Evolutionary conservation across 2,797 vertebrate species (phyloP).

Genomic region (Leuciscus waleckii): DNA sequence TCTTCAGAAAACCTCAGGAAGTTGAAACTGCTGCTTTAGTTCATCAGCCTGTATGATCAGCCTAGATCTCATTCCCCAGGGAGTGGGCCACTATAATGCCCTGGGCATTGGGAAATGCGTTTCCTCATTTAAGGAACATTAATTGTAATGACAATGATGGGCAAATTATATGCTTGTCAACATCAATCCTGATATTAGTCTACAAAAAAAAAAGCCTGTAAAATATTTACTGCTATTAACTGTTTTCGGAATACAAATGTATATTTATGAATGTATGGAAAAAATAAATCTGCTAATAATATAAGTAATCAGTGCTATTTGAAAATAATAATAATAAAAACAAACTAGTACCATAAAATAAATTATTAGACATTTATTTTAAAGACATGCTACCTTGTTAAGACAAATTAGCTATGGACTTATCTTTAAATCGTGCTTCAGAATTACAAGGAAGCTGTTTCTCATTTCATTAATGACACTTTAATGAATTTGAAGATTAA

Average conservation of each 20-base stretch:
- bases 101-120: slow-evolving; percentile 34
- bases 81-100: neutral
- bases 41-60: slow-evolving; percentile 41
- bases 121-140: slow-evolving; percentile 53
- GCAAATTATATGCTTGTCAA: slow-evolving; percentile 43
- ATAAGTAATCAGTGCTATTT: neutral
- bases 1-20: slow-evolving; percentile 13
- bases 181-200: slow-evolving; percentile 30
- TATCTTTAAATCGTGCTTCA: neutral
- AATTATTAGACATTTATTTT: no score
- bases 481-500: slow-evolving; percentile 40
- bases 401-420: neutral
- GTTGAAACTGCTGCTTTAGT: slow-evolving; percentile 43
- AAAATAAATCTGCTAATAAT: neutral
- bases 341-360: neutral
- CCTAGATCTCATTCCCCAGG: slow-evolving; percentile 30
- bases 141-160: slow-evolving; percentile 58
- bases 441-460: slow-evolving; percentile 7
- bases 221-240: neutral
- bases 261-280: neutral
- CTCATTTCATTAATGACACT: slow-evolving; percentile 30
- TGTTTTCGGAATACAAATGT: neutral
- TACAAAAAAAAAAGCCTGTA: neutral
- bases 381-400: neutral
- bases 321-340: neutral